These are phyloP conservation scores for Chrysolina americana DNA, from an alignment of 2,888 invertebrate species.

Conservation along the genomic window DNA sequence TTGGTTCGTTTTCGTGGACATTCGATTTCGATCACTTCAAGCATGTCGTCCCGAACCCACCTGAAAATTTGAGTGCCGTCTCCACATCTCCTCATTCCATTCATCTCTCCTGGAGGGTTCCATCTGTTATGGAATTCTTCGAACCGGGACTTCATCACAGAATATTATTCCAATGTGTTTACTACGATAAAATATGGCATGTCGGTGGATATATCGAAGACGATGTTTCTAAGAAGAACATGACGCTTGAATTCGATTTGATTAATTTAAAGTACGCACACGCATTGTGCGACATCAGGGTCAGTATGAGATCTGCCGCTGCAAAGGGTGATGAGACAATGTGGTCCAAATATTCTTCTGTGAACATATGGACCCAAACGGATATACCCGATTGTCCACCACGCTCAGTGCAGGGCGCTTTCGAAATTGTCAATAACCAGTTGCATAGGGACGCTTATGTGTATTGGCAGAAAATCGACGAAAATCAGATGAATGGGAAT, in stretches of 20 bases:
- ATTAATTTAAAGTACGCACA: slow-evolving; percentile 77
- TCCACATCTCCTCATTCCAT: slow-evolving; percentile 70
- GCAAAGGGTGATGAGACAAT: slow-evolving; percentile 72
- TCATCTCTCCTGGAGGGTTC: slow-evolving; percentile 70
- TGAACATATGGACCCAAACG: slow-evolving; percentile 75
- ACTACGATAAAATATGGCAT: slow-evolving; percentile 69
- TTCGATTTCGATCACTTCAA: slow-evolving; percentile 46
- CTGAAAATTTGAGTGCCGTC: slow-evolving; percentile 69
- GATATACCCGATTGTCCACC: slow-evolving; percentile 78
- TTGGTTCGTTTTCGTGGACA: slow-evolving; percentile 70
- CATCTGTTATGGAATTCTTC: slow-evolving; percentile 70
- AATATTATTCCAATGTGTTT: slow-evolving; percentile 72
- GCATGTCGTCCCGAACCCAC: slow-evolving; percentile 68
- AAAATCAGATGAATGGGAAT: slow-evolving; percentile 80
- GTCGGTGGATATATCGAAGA: slow-evolving; percentile 46
- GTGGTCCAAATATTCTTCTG: slow-evolving; percentile 80
- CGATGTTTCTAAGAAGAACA: slow-evolving; percentile 32
- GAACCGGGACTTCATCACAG: slow-evolving; percentile 71
- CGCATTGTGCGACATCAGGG: slow-evolving; percentile 80
- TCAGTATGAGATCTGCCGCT: slow-evolving; percentile 76
- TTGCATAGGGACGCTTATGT: slow-evolving; percentile 76
- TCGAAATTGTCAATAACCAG: slow-evolving; percentile 71
- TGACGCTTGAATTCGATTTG: slow-evolving; percentile 61
- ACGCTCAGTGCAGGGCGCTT: slow-evolving; percentile 80
- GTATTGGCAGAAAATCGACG: slow-evolving; percentile 85